Evolutionary conservation across 2,113 vertebrate genomes (phyloP), one percentile per base, ranked within the genome.

Genomic region (Hypomesus transpacificus): DNA sequence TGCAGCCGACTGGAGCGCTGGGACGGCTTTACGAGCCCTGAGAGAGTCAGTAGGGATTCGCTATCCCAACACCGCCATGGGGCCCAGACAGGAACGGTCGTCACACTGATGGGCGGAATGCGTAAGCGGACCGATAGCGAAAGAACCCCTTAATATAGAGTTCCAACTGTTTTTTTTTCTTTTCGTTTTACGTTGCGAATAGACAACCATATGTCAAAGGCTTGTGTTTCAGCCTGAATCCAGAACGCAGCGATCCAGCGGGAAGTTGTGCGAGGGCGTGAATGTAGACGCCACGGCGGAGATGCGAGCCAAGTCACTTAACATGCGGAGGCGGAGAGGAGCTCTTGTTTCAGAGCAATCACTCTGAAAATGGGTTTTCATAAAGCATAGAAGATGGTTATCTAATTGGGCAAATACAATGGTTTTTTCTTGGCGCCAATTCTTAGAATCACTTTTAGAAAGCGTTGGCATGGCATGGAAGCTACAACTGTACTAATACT

Each of bases 151-250:
- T 82, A 86, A 86, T 86, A 79, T 72, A 64, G 81, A 84, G 71
- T 80, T 85, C 78, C 77, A 83, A 78, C 2, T 46, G 9, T 46
- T 46, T 9, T 39, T 39, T 39, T 46, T 46, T 39, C 1, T 39
- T 39, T 39, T 39, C 83, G 79, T 69, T 77, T 82, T 82, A 82
- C 59, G 18, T 70, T 71, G 52, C 69, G 59, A 79, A 86, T 86
- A 79, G 17, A 80, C 75, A 85, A 83, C 82, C 86, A 88, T 81
- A 85, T 88, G 84, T 86, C 77, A 83, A 46, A 78, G 62, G 66
- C 67, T 74, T 80, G 70, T 61, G 66, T 78, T 79, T 70, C 78
- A 74, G 61, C 66, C 16, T 31, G 28, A 13, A 34, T 24, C 60
- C 2, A 16, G 17, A 34, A 34, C 8, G 26, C 24, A 62, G 60